A percentile compares a stretch with the other conserved stretches of the same genome.
Evolutionary conservation across 1,140 invertebrate genomes (phyloP).

Genomic region (Homarus americanus): DNA sequence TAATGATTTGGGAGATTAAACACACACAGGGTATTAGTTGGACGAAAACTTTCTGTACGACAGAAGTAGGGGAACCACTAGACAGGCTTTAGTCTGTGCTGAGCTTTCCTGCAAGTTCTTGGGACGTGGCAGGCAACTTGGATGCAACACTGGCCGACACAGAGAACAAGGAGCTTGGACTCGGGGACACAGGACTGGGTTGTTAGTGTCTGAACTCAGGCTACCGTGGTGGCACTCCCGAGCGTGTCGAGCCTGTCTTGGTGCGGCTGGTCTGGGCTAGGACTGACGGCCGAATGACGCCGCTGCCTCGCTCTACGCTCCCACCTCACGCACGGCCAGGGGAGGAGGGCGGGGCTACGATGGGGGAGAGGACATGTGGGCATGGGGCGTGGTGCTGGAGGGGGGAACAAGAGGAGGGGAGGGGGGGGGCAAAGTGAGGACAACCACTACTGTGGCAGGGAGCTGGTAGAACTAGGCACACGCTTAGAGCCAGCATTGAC

Average conservation of each 20-base stretch:
- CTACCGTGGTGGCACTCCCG: constrained; percentile 62
- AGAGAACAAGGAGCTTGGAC: background rate
- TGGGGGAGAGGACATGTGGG: constrained; percentile 25
- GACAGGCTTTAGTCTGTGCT: constrained; percentile 29
- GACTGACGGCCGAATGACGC: constrained; percentile 61
- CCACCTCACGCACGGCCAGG: constrained; percentile 61
- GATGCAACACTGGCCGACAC: constrained; percentile 24
- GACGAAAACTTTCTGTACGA: too few species aligned
- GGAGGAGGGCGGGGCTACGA: constrained; percentile 9
- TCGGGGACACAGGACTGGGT: constrained; percentile 11
- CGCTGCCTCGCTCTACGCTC: constrained; percentile 42
- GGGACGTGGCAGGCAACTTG: background rate
- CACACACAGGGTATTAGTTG: background rate
- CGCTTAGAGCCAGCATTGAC: background rate
- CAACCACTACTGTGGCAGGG: background rate
- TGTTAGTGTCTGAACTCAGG: constrained; percentile 29
- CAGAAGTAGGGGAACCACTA: constrained; percentile 7
- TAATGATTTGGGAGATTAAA: background rate
- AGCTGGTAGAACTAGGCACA: background rate
- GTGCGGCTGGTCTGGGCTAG: constrained; percentile 64
- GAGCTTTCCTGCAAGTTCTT: constrained; percentile 25
- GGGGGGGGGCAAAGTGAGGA: background rate
- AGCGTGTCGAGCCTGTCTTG: constrained; percentile 53
- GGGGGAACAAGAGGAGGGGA: background rate
- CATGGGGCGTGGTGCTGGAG: background rate